Evolutionary conservation across 1,140 invertebrate genomes (phyloP), one percentile per base, ranked within the genome.

Genomic region (Dysdera silvatica): DNA sequence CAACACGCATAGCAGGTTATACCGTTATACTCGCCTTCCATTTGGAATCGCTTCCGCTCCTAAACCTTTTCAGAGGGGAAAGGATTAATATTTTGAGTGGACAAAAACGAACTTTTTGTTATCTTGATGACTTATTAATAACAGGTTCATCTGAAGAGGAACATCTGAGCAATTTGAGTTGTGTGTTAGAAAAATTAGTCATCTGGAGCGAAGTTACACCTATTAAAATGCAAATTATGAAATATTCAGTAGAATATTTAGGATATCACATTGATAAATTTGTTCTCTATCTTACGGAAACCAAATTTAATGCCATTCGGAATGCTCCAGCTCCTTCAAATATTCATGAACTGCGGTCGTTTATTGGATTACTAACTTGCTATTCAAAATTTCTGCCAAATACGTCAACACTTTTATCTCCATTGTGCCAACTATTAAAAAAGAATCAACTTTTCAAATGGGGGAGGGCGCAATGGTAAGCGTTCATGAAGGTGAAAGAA

Each of bases 11-110:
- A 72, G 72, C 48, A 78, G 80, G 6, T 54, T 80, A n/a, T 81
- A 74, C 66, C 63, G 68, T 7, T 76, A 79, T 18, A 77, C 76
- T 31, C 55, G 78, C 4, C 59, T 83, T 61, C 73, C 74, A 10
- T 81, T 79, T 70, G 78, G 80, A 3, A 71, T 80, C 6, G 70
- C 72, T 28, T 71, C 73, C n/a, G 73, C 73, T 35, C 77, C 75
- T 24, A 75, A 73, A 24, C 78, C 77, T 31, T 80, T 77, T 66
- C 75, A 77, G 61, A 65, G 69, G 31, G 71, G 71, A 4, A 78
- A 79, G 56, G 72, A 77, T n/a, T n/a, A n/a, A n/a, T n/a, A n/a
- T n/a, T n/a, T n/a, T n/a, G n/a, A n/a, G n/a, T n/a, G n/a, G n/a
- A n/a, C n/a, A n/a, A n/a, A n/a, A n/a, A n/a, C n/a, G n/a, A n/a